phyloP scores from a whole-genome alignment of 2,797 vertebrate genomes.

The Sylvia borin region DNA sequence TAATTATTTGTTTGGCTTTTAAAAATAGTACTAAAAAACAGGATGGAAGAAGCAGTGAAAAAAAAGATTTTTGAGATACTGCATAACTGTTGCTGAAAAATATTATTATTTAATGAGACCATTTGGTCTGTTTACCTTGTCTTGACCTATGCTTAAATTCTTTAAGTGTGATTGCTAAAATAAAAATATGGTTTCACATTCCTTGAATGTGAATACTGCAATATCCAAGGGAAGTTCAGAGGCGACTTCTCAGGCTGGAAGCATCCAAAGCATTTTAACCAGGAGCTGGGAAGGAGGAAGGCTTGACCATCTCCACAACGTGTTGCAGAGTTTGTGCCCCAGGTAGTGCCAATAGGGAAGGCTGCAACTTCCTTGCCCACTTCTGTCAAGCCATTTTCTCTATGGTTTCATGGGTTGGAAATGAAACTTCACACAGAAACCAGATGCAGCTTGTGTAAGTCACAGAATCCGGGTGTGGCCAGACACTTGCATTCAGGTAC shows the following conservation, averaged over 20 bases:
- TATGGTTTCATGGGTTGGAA: background rate
- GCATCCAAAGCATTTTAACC: background rate
- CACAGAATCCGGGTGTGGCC: background rate
- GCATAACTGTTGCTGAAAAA: background rate
- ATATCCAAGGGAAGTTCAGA: background rate
- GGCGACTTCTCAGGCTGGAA: background rate
- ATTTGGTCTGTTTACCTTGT: background rate
- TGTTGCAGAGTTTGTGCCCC: rapidly evolving
- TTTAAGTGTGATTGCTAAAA: background rate
- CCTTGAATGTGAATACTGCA: background rate
- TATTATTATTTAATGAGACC: background rate
- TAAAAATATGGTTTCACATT: background rate
- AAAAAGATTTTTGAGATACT: background rate
- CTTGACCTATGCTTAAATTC: background rate
- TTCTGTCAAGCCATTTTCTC: background rate
- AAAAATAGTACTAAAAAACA: background rate
- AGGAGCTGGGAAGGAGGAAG: background rate
- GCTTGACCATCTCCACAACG: background rate
- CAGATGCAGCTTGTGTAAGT: background rate
- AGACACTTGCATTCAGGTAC: background rate
- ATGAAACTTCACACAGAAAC: background rate
- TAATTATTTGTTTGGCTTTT: background rate
- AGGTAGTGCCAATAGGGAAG: background rate
- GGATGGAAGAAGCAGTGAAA: background rate
- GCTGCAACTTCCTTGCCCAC: background rate